These are phyloP conservation scores for Drosophila pachea DNA, from an alignment of 1,140 invertebrate species.

Conservation along the genomic window DNA sequence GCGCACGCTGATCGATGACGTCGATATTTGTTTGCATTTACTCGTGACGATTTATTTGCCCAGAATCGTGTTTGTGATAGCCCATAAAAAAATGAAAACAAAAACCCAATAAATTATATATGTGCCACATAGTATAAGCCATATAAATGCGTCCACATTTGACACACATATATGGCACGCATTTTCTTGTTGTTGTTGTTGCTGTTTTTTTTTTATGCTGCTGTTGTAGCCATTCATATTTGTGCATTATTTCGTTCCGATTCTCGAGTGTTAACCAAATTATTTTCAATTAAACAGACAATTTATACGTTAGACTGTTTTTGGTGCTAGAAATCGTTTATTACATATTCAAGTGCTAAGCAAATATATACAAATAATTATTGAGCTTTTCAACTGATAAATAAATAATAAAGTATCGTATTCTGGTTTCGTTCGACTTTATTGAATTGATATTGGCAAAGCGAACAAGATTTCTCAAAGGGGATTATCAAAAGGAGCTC, in stretches of 20 bases:
- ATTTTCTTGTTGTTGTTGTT: conserved; percentile 3
- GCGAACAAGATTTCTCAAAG: too few relatives aligned
- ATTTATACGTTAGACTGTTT: neutral
- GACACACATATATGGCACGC: conserved; percentile 35
- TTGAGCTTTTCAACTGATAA: conserved; percentile 19
- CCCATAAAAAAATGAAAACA: conserved; percentile 33
- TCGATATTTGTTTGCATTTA: conserved; percentile 66
- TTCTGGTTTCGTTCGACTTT: neutral
- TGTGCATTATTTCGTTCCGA: neutral
- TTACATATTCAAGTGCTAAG: conserved; percentile 24
- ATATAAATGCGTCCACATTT: conserved; percentile 31
- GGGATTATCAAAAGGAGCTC: too few relatives aligned
- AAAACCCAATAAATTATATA: conserved; percentile 21
- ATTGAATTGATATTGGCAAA: neutral
- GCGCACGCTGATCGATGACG: conserved; percentile 70
- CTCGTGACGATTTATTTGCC: conserved; percentile 63
- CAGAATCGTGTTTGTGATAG: conserved; percentile 57
- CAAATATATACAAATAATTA: conserved; percentile 22
- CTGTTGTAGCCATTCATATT: conserved; percentile 18
- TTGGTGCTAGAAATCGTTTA: conserved; percentile 17
- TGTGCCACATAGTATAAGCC: conserved; percentile 15
- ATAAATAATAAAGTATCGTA: conserved; percentile 3
- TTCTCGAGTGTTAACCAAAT: conserved; percentile 12
- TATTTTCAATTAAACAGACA: conserved; percentile 8
- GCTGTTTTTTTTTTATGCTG: conserved; percentile 12